These are phyloP conservation scores for Macrochelys suwanniensis DNA, from an alignment of 2,797 vertebrate species.

Conservation along the genomic window DNA sequence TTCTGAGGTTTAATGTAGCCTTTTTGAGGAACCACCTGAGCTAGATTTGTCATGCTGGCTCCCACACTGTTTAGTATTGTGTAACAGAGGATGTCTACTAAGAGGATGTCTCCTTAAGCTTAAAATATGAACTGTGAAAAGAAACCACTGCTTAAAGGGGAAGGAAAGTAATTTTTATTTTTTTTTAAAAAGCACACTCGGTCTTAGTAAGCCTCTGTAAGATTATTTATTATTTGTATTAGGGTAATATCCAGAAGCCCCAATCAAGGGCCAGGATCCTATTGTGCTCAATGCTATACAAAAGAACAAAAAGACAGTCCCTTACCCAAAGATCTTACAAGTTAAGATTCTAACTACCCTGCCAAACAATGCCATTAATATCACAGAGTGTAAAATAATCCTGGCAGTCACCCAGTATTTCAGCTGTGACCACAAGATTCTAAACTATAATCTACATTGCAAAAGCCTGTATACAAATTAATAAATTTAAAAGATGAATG, in stretches of 20 bases:
- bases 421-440: neutral
- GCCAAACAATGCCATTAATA: neutral
- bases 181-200: neutral
- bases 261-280: neutral
- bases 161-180: neutral
- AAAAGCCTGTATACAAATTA: neutral
- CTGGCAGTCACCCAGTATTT: accelerated
- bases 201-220: neutral
- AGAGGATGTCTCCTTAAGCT: neutral
- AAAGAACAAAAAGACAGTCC: neutral
- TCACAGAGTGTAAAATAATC: neutral
- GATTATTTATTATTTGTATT: neutral
- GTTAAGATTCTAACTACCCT: neutral
- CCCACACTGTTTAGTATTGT: neutral
- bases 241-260: neutral
- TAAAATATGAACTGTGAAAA: neutral
- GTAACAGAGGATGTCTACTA: neutral
- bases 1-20: neutral
- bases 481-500: neutral
- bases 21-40: neutral
- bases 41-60: neutral
- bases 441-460: neutral
- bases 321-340: too few species aligned
- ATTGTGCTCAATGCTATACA: neutral
- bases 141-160: neutral